Base-by-base conservation (phyloP, 2,113 vertebrate genomes). In the Thinocorus orbignyianus region DNA sequence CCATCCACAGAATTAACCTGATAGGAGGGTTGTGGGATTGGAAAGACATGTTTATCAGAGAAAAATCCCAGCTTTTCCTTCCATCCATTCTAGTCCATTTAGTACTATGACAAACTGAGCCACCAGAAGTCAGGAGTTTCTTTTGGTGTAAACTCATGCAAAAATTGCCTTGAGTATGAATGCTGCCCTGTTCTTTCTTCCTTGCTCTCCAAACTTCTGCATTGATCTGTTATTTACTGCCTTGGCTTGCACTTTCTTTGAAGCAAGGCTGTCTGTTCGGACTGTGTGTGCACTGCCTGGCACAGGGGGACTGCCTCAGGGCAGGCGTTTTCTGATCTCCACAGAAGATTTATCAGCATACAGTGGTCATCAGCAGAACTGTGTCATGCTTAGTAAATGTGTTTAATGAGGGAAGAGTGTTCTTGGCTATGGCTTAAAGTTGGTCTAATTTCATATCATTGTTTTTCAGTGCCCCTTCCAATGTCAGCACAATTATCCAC, bases 401-500 rank as follows among this genome's bases (percentile, higher is more conserved):
- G 26, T 62, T 90, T 78, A 78, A 80, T 64, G 30, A 81, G 42
- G 26, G 22, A 22, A 64, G 49, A 86, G 4, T 18, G 31, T 77
- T 92, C 60, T 28, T 62, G 22, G 24, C 58, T 64, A 7, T 60
- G 62, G 8, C 31, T 95, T 65, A 84, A 81, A 88, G 22, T 66
- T 49, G 9, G 11, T 90, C 31, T 97, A 79, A 96, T 74, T 94
- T 25, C 42, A 16, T 78, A 10, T 31, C 14, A 3, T 5, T 92
- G 8, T 93, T 83, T 95, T 97, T 16, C 91, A 99, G 99, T 80
- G 99, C 99, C 51, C 99, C 99, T 57, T 99, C 98, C 92, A 99
- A 99, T 68, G 96, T 99, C 97, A 99, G 98, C 97, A 99, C 99
- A 1, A 98, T 99, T 77, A 97, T 99, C 79, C 99, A 99, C 94